A percentile compares a stretch with the other conserved stretches of the same genome.
These are phyloP conservation scores for Acomys russatus DNA, from an alignment of 2,797 vertebrate species.

Conservation along the genomic window DNA sequence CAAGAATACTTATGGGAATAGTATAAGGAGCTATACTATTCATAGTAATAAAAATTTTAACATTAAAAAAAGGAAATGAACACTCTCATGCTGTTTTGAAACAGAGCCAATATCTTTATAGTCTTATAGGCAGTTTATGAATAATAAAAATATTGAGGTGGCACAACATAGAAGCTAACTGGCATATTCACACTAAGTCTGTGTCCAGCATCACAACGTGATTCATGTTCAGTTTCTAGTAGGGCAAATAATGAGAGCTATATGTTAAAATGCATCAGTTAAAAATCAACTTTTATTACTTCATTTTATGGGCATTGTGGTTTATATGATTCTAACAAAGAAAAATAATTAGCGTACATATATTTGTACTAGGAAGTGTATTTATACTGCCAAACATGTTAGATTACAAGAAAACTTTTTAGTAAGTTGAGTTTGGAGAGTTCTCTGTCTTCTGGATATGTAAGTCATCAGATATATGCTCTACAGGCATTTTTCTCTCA, in stretches of 20 bases:
- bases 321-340: not conserved
- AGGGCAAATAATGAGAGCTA: not conserved
- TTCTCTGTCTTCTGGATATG: not conserved
- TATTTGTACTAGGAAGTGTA: not conserved
- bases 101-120: not conserved
- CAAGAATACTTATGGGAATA: not conserved
- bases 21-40: not conserved
- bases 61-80: not conserved
- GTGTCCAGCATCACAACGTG: not conserved
- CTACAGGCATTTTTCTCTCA: not conserved
- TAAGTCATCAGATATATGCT: not conserved
- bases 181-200: not conserved
- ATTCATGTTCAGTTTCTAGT: not conserved
- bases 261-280: not conserved
- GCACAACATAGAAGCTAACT: not conserved
- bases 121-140: not conserved
- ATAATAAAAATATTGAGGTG: not conserved
- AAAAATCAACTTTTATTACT: not conserved
- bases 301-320: not conserved
- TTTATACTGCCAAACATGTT: not conserved
- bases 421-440: constrained; percentile 23
- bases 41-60: not conserved
- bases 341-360: not conserved
- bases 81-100: not conserved
- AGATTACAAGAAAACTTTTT: not conserved